These are phyloP conservation scores for Trigoniulus corallinus DNA, from an alignment of 1,140 invertebrate genomes.

Conservation along the genomic window DNA sequence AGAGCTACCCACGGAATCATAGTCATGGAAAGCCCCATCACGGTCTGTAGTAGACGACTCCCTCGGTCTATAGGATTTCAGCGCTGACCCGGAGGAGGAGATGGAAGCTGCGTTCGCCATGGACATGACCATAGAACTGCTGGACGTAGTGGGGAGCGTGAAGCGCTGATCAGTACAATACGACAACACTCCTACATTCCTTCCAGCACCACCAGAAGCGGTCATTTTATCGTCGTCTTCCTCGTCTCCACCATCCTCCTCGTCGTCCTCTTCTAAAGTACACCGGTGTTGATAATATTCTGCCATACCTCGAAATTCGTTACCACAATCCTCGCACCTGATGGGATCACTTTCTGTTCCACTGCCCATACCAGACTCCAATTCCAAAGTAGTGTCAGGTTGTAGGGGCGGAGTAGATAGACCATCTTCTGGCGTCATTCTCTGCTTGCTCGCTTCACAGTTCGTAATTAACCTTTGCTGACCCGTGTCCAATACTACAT, in stretches of 20 bases:
- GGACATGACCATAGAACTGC: neutral
- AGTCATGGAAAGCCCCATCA: constrained; percentile 6
- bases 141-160: neutral
- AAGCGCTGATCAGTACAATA: neutral
- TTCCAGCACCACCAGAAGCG: neutral
- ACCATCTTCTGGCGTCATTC: constrained; percentile 8
- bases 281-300: neutral
- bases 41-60: constrained; percentile 9
- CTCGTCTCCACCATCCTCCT: neutral
- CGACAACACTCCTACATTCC: neutral
- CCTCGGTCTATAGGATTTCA: neutral
- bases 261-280: neutral
- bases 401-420: neutral
- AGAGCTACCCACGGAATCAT: constrained; percentile 8
- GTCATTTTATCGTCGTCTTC: neutral
- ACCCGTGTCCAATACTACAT: constrained; percentile 3
- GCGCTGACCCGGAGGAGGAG: neutral
- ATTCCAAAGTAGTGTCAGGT: neutral
- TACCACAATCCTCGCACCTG: neutral
- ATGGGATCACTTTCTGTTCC: neutral
- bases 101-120: neutral
- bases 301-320: neutral
- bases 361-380: neutral
- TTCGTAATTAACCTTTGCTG: neutral
- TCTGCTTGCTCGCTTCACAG: neutral